Conservation (phyloP, 1,140 invertebrate genomes). For the Archivesica marissinica region DNA sequence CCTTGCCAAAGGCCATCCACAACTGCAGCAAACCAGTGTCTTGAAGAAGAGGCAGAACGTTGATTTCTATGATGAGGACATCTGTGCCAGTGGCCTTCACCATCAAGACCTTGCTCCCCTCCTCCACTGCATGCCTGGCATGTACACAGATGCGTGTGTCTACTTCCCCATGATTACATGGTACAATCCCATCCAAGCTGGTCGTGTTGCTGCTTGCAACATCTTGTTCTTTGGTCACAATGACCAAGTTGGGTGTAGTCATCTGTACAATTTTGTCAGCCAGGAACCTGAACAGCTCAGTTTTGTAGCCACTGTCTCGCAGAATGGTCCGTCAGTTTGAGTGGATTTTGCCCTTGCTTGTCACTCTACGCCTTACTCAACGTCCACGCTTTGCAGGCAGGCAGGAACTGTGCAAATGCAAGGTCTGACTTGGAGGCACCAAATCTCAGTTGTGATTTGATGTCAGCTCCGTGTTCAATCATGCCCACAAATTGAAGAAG, state of each 20-base stretch:
- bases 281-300: neutral
- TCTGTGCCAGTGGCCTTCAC: slow-evolving; percentile 72
- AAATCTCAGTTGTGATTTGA: no score
- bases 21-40: no score
- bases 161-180: slow-evolving; percentile 73
- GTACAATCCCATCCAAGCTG: neutral
- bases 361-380: slow-evolving; percentile 31
- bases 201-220: neutral
- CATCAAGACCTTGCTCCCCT: slow-evolving; percentile 51
- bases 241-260: neutral
- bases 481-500: no score
- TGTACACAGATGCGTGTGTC: slow-evolving; percentile 71
- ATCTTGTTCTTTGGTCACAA: slow-evolving; percentile 8
- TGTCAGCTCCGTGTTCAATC: no score
- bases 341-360: neutral
- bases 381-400: slow-evolving; percentile 54
- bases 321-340: neutral
- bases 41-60: slow-evolving; percentile 34
- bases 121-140: slow-evolving; percentile 60
- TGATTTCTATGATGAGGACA: slow-evolving; percentile 71
- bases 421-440: no score
- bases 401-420: no score
- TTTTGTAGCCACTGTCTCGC: neutral
- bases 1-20: slow-evolving; percentile 52
- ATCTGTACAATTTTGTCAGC: neutral